Conservation (phyloP, 2,888 invertebrate species). For the Lasioglossum villosulum region DNA sequence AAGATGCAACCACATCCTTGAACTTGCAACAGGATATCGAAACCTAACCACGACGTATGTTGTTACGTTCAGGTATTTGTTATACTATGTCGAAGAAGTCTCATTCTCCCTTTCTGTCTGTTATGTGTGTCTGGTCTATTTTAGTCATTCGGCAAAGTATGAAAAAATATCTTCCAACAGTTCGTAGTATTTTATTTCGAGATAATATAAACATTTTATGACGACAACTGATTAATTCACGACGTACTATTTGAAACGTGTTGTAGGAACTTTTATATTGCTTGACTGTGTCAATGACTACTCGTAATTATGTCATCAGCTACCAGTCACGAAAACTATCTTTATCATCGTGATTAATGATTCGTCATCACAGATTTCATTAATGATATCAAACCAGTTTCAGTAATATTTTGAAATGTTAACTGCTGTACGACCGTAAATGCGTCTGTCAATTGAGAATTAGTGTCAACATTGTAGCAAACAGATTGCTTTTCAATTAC, state of each 20-base stretch:
- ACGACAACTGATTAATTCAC: background rate
- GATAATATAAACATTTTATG: background rate
- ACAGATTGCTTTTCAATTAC: background rate
- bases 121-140: background rate
- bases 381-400: constrained; percentile 26
- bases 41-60: constrained; percentile 53
- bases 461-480: background rate
- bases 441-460: background rate
- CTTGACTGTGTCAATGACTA: constrained; percentile 16
- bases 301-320: background rate
- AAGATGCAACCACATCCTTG: constrained; percentile 66
- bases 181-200: background rate
- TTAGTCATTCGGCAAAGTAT: background rate
- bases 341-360: constrained; percentile 25
- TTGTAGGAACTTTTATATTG: background rate
- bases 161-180: background rate
- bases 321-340: background rate
- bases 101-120: constrained; percentile 27
- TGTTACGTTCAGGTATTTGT: constrained; percentile 42
- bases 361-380: background rate
- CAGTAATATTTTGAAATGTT: background rate
- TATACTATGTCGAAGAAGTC: constrained; percentile 32
- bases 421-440: background rate
- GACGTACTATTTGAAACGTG: background rate
- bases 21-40: constrained; percentile 76